Conservation (phyloP, 2,797 vertebrate genomes). For the Malurus splendens region DNA sequence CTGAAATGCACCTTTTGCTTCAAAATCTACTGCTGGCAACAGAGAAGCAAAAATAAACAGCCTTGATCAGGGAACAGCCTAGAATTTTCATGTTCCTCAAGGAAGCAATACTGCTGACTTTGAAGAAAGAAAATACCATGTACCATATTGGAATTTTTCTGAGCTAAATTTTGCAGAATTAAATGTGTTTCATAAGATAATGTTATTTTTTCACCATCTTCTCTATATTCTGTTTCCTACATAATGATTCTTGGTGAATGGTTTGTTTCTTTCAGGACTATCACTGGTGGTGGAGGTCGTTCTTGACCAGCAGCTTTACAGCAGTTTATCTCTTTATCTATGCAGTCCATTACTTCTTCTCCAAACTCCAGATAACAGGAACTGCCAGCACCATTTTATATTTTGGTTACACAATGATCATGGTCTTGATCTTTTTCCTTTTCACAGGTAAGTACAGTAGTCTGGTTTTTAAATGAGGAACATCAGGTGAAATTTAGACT, state of each 20-base stretch:
- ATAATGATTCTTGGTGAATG: not conserved
- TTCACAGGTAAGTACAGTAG: slow-evolving; percentile 78
- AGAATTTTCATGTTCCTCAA: not conserved
- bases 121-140: not conserved
- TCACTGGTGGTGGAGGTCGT: slow-evolving; percentile 91
- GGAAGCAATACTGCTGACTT: not conserved
- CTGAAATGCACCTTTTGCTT: not conserved
- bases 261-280: slow-evolving; percentile 78
- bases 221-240: not conserved
- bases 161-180: not conserved
- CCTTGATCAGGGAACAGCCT: not conserved
- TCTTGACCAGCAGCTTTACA: slow-evolving; percentile 88
- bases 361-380: slow-evolving; percentile 87
- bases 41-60: not conserved
- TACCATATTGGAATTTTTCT: not conserved
- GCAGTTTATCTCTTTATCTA: slow-evolving; percentile 88
- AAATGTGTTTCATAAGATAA: not conserved
- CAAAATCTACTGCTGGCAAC: not conserved
- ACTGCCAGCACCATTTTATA: slow-evolving; percentile 88
- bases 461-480: not conserved
- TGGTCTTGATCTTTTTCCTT: slow-evolving; percentile 93
- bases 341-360: slow-evolving; percentile 89
- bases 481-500: not conserved
- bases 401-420: slow-evolving; percentile 90
- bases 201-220: not conserved